A percentile compares a stretch with the other conserved stretches of the same genome.
These are phyloP conservation scores for Paramormyrops hopkinsi DNA, from an alignment of 2,797 vertebrate species.

Conservation along the genomic window DNA sequence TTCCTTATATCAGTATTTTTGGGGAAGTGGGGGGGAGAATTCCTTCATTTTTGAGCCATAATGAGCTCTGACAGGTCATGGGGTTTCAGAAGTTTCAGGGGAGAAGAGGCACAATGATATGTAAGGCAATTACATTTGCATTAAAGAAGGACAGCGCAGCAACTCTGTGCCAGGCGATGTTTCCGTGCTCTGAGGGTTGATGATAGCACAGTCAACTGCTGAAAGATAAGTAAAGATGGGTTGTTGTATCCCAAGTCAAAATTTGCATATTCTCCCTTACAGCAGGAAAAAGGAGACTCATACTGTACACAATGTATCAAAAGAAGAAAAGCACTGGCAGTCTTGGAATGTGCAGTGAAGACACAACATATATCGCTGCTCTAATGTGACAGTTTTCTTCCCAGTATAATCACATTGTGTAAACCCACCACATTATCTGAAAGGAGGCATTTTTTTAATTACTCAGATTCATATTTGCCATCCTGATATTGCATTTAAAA, in stretches of 20 bases:
- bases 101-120: background rate
- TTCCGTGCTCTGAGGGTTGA: background rate
- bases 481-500: background rate
- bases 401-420: background rate
- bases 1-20: background rate
- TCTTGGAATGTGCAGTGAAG: background rate
- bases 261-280: constrained; percentile 8
- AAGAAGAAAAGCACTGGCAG: background rate
- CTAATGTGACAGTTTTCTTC: background rate
- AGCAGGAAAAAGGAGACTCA: background rate
- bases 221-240: background rate
- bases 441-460: background rate
- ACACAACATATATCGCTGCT: background rate
- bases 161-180: too few species aligned
- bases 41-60: background rate
- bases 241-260: background rate
- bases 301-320: too few species aligned
- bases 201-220: background rate
- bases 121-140: background rate
- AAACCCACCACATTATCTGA: background rate
- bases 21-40: background rate
- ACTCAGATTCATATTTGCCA: background rate
- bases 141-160: background rate
- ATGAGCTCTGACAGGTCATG: background rate
- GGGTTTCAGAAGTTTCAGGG: background rate